phyloP scores from a whole-genome alignment of 2,113 vertebrate genomes.

The Alligator sinensis region DNA sequence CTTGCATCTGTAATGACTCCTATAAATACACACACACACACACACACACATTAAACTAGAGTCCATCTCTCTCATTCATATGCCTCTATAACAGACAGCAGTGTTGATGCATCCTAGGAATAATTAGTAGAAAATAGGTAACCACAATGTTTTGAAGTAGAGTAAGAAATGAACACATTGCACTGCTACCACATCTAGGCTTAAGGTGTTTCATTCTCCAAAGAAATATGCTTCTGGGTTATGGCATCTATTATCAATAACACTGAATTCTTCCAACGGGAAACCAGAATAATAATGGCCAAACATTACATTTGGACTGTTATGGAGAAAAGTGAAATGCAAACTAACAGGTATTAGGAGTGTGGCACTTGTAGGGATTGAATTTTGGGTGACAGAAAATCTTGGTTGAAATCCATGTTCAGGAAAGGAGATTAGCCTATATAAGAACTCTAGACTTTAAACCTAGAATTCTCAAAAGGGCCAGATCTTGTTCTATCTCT shows the following conservation, averaged over 20 bases:
- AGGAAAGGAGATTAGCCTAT: accelerated
- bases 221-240: slow-evolving; percentile 24
- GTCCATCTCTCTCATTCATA: not conserved
- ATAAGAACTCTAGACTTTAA: not conserved
- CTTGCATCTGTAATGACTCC: slow-evolving; percentile 1
- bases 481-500: not conserved
- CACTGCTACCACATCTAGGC: not conserved
- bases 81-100: not conserved
- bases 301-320: not conserved
- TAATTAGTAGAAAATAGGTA: not conserved
- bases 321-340: not conserved
- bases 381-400: not conserved
- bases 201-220: not conserved
- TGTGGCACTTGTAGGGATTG: not conserved
- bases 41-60: not conserved
- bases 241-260: slow-evolving; percentile 20
- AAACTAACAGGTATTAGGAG: not conserved
- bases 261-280: not conserved
- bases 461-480: not conserved
- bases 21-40: not conserved
- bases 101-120: not conserved
- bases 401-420: not conserved
- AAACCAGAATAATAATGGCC: slow-evolving; percentile 28
- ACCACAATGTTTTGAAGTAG: not conserved
- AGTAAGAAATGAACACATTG: not conserved